phyloP scores from a whole-genome alignment of 2,113 vertebrate genomes.

The Anarhynchus alexandrinus region DNA sequence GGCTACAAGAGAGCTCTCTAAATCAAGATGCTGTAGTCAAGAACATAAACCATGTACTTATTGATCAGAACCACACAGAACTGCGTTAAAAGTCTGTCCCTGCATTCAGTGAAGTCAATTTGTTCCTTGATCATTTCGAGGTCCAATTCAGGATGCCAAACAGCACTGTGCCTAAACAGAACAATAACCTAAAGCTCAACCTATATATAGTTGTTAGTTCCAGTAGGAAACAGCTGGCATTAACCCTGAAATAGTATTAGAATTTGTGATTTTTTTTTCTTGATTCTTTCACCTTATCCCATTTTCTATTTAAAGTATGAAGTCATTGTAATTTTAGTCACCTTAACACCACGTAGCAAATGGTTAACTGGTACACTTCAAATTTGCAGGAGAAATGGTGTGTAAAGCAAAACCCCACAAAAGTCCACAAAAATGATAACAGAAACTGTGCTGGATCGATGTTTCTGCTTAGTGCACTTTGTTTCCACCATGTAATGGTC shows the following conservation, averaged over 20 bases:
- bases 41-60: constrained; percentile 42
- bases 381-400: not conserved
- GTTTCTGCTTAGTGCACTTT: not conserved
- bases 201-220: not conserved
- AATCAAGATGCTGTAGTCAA: constrained; percentile 39
- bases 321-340: not conserved
- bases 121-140: not conserved
- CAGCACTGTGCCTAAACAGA: not conserved
- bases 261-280: not conserved
- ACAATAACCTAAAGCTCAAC: not conserved
- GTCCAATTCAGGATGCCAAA: not conserved
- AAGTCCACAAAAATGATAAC: not conserved
- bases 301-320: not conserved
- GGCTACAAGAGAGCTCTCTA: constrained; percentile 37
- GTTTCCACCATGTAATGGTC: not conserved
- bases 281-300: not conserved
- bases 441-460: not conserved
- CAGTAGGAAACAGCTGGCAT: not conserved
- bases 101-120: not conserved
- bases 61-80: constrained; percentile 19
- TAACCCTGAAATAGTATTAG: not conserved
- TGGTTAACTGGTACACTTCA: not conserved
- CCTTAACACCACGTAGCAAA: not conserved
- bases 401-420: not conserved
- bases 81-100: not conserved